phyloP scores from a whole-genome alignment of 37 sponge, comb jelly and placozoan genomes.

The Bolinopsis microptera region DNA sequence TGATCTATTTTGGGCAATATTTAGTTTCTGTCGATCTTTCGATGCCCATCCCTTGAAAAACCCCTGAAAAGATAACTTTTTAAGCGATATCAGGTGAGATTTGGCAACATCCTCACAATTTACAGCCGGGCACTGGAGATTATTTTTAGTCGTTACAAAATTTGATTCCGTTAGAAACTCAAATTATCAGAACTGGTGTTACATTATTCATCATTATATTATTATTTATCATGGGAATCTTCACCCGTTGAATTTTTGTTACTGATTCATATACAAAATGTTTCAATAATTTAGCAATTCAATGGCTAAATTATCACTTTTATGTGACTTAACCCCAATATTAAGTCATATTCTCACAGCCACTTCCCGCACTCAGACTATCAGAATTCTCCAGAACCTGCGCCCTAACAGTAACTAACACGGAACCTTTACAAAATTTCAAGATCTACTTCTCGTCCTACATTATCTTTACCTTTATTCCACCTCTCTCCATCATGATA shows the following conservation, averaged over 20 bases:
- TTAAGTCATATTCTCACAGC: background rate
- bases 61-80: too few relatives aligned
- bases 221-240: background rate
- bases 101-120: too few relatives aligned
- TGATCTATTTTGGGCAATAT: too few relatives aligned
- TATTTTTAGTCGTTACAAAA: background rate
- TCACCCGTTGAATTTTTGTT: background rate
- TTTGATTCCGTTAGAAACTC: background rate
- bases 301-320: background rate
- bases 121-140: background rate
- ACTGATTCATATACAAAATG: background rate
- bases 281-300: background rate
- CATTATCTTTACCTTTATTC: slow-evolving; percentile 31
- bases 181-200: too few relatives aligned
- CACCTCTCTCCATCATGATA: slow-evolving; percentile 51
- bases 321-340: background rate
- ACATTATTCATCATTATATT: too few relatives aligned
- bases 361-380: background rate
- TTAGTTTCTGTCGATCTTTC: too few relatives aligned
- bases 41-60: too few relatives aligned
- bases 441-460: slow-evolving; percentile 59
- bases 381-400: slow-evolving; percentile 34
- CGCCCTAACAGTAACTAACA: background rate
- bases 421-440: background rate
- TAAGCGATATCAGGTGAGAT: too few relatives aligned